Base-by-base conservation (phyloP, 1,140 invertebrate species). In the Leptopilina boulardi region DNA sequence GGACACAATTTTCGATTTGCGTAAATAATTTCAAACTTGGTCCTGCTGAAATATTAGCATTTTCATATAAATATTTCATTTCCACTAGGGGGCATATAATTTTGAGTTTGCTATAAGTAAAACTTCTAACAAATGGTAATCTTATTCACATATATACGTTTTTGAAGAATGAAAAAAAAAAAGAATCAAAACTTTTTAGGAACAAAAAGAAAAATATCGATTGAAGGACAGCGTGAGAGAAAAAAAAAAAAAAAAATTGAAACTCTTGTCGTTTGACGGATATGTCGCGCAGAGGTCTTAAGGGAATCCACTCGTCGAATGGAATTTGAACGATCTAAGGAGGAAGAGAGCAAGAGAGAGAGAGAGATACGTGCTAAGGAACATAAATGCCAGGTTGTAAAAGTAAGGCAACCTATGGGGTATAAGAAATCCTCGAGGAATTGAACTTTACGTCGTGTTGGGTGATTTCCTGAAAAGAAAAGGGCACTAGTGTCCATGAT, bases 311-410 rank as follows among this genome's bases (percentile, higher is more conserved):
- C 59, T 66, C 59, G 59, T 30, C 21, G 23, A 66, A 34, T 66
- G 59, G 26, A 34, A 66, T 30, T 66, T n/a, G 59, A 34, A 66
- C 15, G 26, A 30, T 66, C 59, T 66, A 5, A 15, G 21, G 21
- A 23, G 3, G 59, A 15, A 23, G 59, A 66, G 13, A 66, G 6
- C n/a, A n/a, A n/a, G n/a, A n/a, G n/a, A n/a, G n/a, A n/a, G 26
- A 66, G 23, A 34, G 59, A 66, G 59, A n/a, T 66, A 66, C 59
- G 59, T 66, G 59, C 26, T 30, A 66, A n/a, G 26, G 26, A 66
- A 66, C 26, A 66, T 30, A 66, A 66, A 66, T 66, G 26, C 59
- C 59, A 34, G 13, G 11, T 66, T 34, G 59, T 66, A 66, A 66
- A 66, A 66, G 26, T 66, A 66, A 34, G 23, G 59, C 21, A n/a